Evolutionary conservation across 2,888 invertebrate species (phyloP), one percentile per base, ranked within the genome.

Genomic region (Hirtodrosophila cameraria): DNA sequence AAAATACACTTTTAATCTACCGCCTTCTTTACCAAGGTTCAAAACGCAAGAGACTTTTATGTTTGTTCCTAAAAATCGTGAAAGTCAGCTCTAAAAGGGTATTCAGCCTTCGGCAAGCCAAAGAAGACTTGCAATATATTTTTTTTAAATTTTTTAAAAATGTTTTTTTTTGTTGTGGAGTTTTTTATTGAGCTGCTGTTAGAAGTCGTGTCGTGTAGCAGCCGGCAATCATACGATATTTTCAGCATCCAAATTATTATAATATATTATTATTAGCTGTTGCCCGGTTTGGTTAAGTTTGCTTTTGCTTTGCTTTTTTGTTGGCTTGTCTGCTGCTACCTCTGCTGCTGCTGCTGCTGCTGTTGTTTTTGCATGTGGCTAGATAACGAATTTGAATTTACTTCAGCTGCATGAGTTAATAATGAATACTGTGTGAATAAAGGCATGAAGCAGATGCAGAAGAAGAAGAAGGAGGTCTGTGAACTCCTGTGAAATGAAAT

Each of bases 191-290:
- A 45, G 64, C 62, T 68, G 67, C 65, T 76, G 75, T 74, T 75
- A 72, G 63, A 70, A 75, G 68, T 75, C 76, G 71, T 72, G 71
- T 70, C 70, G 62, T 61, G 80, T 59, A 46, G 53, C 70, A 63
- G 73, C 72, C 84, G 65, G 70, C 80, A 88, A 89, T 89, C 89
- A 89, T 83, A 79, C 66, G 62, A 81, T 79, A 88, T 88, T 89
- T 88, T 88, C 84, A 88, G 84, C 86, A 78, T 76, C 76, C 54
- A 89, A 89, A 89, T 88, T 89, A 88, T 89, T 89, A 89, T 88
- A 89, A 88, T 88, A 88, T 88, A 88, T 88, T 89, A 89, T 89
- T 89, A 89, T 86, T 88, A 76, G 76, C 72, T 68, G 72, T 67
- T 58, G 66, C 57, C 28, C 20, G 53, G 57, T 36, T 42, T 49